Evolutionary conservation across 2,113 vertebrate species (phyloP).

Genomic region (Lichenostomus cassidix): DNA sequence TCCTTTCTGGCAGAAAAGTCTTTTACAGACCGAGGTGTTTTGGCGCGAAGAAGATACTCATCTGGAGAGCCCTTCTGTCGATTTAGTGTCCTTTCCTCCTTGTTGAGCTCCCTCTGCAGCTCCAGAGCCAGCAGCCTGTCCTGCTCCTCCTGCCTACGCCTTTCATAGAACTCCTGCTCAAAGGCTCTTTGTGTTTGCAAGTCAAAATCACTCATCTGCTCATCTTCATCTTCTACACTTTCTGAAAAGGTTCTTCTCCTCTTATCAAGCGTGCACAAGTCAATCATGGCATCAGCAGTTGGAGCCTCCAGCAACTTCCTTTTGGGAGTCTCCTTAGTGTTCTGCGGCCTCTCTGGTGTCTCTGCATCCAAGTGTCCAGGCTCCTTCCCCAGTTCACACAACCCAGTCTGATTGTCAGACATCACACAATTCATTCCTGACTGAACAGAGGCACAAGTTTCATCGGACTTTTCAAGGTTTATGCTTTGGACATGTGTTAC

Average conservation of each 20-base stretch:
- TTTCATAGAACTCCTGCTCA: slow-evolving; percentile 76
- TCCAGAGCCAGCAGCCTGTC: slow-evolving; percentile 84
- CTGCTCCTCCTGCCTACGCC: slow-evolving; percentile 84
- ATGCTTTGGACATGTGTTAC: neutral
- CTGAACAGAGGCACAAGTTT: neutral
- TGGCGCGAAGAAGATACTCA: slow-evolving; percentile 81
- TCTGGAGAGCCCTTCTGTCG: slow-evolving; percentile 85
- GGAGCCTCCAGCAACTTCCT: slow-evolving; percentile 51
- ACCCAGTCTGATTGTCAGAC: neutral
- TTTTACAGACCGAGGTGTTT: neutral
- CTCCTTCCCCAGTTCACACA: neutral
- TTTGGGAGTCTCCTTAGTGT: slow-evolving; percentile 41
- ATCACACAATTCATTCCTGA: neutral
- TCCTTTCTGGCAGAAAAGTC: neutral
- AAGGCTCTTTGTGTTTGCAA: slow-evolving; percentile 66
- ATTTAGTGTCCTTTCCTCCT: slow-evolving; percentile 73
- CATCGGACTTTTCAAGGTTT: neutral
- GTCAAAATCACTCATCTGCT: slow-evolving; percentile 11
- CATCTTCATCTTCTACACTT: slow-evolving; percentile 1
- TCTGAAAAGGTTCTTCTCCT: slow-evolving; percentile 45
- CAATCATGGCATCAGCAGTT: neutral
- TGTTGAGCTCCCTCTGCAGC: slow-evolving; percentile 83
- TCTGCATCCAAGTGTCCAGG: neutral
- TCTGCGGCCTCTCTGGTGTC: neutral
- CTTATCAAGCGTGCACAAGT: slow-evolving; percentile 47